Evolutionary conservation across 2,797 vertebrate genomes (phyloP).

Genomic region (Fringilla coelebs): DNA sequence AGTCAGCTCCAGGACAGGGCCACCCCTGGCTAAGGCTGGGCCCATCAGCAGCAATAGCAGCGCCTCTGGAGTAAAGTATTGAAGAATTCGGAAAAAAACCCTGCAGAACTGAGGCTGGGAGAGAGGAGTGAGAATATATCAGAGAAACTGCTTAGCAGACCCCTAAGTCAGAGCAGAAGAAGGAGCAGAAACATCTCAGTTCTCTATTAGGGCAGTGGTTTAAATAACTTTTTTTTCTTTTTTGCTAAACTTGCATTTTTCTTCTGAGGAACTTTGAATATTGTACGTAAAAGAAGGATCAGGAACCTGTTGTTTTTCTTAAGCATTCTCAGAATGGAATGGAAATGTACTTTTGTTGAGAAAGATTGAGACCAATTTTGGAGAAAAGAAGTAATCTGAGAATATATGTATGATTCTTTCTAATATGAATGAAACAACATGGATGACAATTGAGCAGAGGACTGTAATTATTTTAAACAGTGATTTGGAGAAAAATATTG

Average conservation of each 20-base stretch:
- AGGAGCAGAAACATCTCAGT: neutral
- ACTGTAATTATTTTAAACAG: neutral
- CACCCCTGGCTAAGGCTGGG: neutral
- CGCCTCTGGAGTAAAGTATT: neutral
- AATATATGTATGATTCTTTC: neutral
- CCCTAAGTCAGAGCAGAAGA: neutral
- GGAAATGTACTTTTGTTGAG: neutral
- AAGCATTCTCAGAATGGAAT: neutral
- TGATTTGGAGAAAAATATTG: neutral
- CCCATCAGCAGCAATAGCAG: neutral
- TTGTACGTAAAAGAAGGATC: neutral
- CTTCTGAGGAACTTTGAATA: neutral
- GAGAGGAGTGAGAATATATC: neutral
- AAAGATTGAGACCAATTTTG: neutral
- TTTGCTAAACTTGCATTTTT: neutral
- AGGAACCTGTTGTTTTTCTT: neutral
- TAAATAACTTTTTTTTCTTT: neutral
- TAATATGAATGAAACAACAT: neutral
- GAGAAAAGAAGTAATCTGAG: neutral
- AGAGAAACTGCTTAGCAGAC: neutral
- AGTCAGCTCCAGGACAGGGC: neutral
- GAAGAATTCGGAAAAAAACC: neutral
- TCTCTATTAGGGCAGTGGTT: neutral
- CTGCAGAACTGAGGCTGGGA: neutral
- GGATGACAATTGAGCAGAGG: neutral